Percentiles rank a stretch among this genome's conserved stretches.
These are phyloP conservation scores for Scaptomyza cyrtandrae DNA, from an alignment of 2,888 invertebrate genomes.

Conservation along the genomic window DNA sequence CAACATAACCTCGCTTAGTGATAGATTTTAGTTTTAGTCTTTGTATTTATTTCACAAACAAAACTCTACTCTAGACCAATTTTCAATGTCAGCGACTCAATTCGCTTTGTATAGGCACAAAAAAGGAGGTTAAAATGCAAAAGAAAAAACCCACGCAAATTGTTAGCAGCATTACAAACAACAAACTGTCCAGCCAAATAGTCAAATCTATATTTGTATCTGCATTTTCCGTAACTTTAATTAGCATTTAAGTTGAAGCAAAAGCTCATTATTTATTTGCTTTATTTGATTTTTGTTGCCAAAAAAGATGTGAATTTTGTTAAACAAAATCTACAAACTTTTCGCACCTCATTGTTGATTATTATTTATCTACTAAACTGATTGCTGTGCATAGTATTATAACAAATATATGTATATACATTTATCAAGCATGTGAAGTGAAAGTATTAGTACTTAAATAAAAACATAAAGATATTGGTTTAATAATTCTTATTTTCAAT, in stretches of 20 bases:
- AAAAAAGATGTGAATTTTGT: slow-evolving; percentile 51
- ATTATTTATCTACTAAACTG: slow-evolving; percentile 17
- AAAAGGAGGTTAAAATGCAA: slow-evolving; percentile 12
- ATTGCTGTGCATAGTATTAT: slow-evolving; percentile 70
- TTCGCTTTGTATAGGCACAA: slow-evolving; percentile 31
- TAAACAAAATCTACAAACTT: slow-evolving; percentile 45
- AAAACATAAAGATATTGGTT: slow-evolving; percentile 31
- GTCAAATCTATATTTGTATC: slow-evolving; percentile 46
- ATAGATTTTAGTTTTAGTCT: slow-evolving; percentile 55
- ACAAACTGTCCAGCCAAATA: slow-evolving; percentile 53
- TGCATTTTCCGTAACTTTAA: slow-evolving; percentile 61
- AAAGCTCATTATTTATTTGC: slow-evolving; percentile 55
- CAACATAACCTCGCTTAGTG: slow-evolving; percentile 53
- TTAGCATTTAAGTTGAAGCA: slow-evolving; percentile 76
- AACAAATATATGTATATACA: slow-evolving; percentile 15
- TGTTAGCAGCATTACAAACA: slow-evolving; percentile 23
- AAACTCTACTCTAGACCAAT: slow-evolving; percentile 41
- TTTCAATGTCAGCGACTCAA: slow-evolving; percentile 61
- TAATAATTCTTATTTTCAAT: not conserved
- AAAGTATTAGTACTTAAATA: slow-evolving; percentile 63
- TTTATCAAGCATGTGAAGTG: slow-evolving; percentile 39
- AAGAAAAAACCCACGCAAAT: slow-evolving; percentile 53
- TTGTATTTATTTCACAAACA: slow-evolving; percentile 56
- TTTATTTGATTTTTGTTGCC: too few relatives aligned
- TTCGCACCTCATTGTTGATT: slow-evolving; percentile 56